A percentile compares a stretch with the other conserved stretches of the same genome.
These are phyloP conservation scores for Aphelenchoides besseyi DNA, from an alignment of 1,140 invertebrate genomes.

Conservation along the genomic window DNA sequence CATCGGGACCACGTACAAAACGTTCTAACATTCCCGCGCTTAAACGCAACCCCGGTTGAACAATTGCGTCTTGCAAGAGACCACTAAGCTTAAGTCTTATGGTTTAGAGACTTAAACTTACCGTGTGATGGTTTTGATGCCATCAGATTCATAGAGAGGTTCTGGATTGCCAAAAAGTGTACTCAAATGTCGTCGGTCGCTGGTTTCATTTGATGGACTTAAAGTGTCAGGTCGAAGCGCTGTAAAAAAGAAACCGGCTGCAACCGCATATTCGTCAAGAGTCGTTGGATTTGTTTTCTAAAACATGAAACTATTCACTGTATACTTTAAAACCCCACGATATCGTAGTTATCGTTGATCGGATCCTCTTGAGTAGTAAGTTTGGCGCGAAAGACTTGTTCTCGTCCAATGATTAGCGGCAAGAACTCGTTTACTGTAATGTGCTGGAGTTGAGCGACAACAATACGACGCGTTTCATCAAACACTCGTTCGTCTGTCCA, in stretches of 20 bases:
- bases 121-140: constrained; percentile 26
- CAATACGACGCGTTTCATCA: constrained; percentile 78
- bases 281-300: constrained; percentile 54
- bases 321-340: constrained; percentile 40
- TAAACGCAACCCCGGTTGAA: constrained; percentile 44
- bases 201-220: constrained; percentile 15
- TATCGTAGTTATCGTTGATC: constrained; percentile 55
- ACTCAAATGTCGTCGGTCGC: constrained; percentile 28
- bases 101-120: background rate
- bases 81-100: background rate
- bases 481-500: constrained; percentile 91
- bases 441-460: constrained; percentile 64
- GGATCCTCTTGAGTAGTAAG: constrained; percentile 37
- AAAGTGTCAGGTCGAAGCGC: constrained; percentile 50
- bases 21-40: constrained; percentile 41
- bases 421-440: constrained; percentile 64
- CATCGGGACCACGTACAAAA: constrained; percentile 45
- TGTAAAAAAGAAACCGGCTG: constrained; percentile 56
- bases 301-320: background rate
- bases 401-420: constrained; percentile 62
- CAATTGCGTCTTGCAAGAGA: constrained; percentile 45
- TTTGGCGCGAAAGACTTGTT: constrained; percentile 59
- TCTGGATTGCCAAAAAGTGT: constrained; percentile 52
- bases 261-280: constrained; percentile 56
- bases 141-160: constrained; percentile 37